These are phyloP conservation scores for Serripes groenlandicus DNA, from an alignment of 2,888 invertebrate species.

Conservation along the genomic window DNA sequence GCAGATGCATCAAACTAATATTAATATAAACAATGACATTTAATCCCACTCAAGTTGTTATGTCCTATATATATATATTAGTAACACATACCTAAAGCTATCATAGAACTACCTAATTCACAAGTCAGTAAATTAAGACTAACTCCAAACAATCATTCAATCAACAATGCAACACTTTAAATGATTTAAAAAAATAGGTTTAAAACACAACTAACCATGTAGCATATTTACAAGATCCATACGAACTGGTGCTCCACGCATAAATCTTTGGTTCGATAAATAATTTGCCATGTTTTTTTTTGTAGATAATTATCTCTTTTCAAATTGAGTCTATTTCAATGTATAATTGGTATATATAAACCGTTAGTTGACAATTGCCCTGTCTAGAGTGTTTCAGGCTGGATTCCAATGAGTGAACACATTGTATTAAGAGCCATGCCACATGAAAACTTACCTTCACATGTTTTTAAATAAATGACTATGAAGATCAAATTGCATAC, in stretches of 20 bases:
- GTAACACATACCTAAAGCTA: no score
- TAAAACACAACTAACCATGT: constrained; percentile 35
- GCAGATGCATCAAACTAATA: no score
- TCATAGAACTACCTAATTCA: not conserved
- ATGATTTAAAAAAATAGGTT: no score
- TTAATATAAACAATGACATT: no score
- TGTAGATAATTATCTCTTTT: constrained; percentile 22
- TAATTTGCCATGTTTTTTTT: constrained; percentile 58
- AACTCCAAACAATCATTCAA: not conserved
- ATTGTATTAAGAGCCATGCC: no score
- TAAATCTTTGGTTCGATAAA: constrained; percentile 33
- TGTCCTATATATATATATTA: no score
- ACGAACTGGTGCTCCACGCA: constrained; percentile 48
- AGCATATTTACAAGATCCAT: constrained; percentile 57
- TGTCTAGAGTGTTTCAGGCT: constrained; percentile 15
- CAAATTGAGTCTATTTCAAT: no score
- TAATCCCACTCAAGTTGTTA: no score
- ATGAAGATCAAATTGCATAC: no score
- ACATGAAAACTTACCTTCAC: no score
- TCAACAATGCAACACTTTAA: not conserved
- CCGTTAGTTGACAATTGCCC: constrained; percentile 7
- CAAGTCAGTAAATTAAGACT: not conserved
- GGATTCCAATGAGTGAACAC: constrained; percentile 33
- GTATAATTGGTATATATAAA: no score
- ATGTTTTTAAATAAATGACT: no score